Evolutionary conservation across 2,113 vertebrate species (phyloP).

Genomic region (Nansenia antarctica): DNA sequence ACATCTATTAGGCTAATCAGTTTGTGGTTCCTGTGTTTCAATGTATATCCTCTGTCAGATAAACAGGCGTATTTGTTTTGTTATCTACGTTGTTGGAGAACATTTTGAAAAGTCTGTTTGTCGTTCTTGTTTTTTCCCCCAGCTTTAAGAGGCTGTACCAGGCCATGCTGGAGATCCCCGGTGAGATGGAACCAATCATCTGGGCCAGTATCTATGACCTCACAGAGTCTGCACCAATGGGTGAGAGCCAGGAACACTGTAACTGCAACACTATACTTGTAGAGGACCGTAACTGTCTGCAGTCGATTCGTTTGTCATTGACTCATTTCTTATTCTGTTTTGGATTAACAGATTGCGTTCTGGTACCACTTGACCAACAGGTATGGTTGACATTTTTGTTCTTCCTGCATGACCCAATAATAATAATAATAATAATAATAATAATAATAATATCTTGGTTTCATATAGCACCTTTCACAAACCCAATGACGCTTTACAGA

Average conservation of each 20-base stretch:
- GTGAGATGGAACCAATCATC: slow-evolving; percentile 34
- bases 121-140: neutral
- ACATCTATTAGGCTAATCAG: neutral
- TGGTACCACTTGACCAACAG: neutral
- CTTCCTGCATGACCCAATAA: neutral
- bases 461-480: too few species aligned
- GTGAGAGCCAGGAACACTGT: slow-evolving; percentile 36
- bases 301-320: neutral
- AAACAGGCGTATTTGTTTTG: too few species aligned
- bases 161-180: slow-evolving; percentile 22
- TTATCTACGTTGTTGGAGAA: neutral
- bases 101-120: neutral
- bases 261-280: too few species aligned
- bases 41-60: neutral
- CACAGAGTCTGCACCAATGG: slow-evolving; percentile 38
- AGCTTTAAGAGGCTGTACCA: slow-evolving; percentile 55
- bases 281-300: too few species aligned
- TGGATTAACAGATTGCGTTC: neutral
- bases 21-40: neutral
- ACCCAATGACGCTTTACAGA: too few species aligned
- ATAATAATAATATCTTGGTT: too few species aligned
- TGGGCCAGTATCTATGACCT: slow-evolving; percentile 42
- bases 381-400: neutral
- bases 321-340: neutral
- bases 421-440: too few species aligned